These are phyloP conservation scores for Arizona elegans DNA, from an alignment of 2,113 vertebrate species.

Conservation along the genomic window DNA sequence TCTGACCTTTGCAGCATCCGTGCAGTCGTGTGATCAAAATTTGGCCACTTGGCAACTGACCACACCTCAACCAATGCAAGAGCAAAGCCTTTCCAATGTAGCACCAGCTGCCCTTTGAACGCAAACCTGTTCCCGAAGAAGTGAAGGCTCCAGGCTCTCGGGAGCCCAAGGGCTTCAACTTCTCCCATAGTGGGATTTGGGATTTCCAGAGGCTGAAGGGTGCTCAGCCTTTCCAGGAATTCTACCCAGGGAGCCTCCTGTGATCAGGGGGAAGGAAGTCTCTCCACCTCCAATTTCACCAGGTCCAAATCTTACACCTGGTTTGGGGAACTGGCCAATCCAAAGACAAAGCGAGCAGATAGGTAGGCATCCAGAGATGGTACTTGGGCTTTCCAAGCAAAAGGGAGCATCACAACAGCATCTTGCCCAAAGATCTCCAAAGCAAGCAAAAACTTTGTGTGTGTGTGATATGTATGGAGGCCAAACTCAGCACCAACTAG, in stretches of 20 bases:
- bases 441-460: not conserved
- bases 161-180: no score
- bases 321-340: not conserved
- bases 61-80: not conserved
- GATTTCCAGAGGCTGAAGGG: not conserved
- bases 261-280: not conserved
- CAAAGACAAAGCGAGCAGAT: not conserved
- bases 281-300: not conserved
- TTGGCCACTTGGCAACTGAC: no score
- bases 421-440: no score
- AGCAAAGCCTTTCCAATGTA: not conserved
- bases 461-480: no score
- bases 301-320: not conserved
- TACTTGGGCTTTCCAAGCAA: not conserved
- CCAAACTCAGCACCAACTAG: no score
- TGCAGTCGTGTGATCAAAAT: no score
- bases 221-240: not conserved
- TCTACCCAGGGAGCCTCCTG: not conserved
- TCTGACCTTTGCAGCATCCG: no score
- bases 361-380: not conserved
- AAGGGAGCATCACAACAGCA: accelerated
- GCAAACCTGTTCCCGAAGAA: not conserved
- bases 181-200: not conserved
- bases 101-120: not conserved
- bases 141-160: not conserved